Conservation (phyloP, 2,113 vertebrate species). For the Struthio camelus region DNA sequence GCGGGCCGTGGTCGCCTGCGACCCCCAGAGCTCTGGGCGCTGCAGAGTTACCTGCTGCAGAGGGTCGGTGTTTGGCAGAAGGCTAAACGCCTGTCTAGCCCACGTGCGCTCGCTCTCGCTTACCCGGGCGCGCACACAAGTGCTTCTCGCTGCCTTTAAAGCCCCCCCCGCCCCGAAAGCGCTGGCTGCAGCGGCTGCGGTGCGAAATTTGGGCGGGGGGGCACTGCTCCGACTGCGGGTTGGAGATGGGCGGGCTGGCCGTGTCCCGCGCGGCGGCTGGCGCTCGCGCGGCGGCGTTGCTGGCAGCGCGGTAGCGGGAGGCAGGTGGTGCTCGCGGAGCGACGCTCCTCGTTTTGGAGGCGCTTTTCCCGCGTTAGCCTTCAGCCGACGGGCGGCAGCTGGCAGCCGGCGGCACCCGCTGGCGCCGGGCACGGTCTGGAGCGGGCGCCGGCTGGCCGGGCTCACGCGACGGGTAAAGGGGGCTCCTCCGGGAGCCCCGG, state of each 20-base stretch:
- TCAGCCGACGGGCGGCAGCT: not conserved
- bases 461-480: not conserved
- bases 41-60: not conserved
- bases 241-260: not conserved
- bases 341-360: not conserved
- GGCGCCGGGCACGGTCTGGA: not conserved
- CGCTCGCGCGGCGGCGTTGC: not conserved
- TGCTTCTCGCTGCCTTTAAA: not conserved
- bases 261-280: accelerated
- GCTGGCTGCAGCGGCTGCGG: not conserved
- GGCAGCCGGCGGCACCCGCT: accelerated
- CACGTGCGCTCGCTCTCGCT: not conserved
- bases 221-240: not conserved
- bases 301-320: not conserved
- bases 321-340: not conserved
- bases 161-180: accelerated
- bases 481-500: not conserved
- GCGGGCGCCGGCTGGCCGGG: not conserved
- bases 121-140: not conserved
- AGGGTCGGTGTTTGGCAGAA: not conserved
- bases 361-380: accelerated
- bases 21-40: not conserved
- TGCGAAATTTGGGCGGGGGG: not conserved
- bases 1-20: accelerated
- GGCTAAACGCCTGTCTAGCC: not conserved